Evolutionary conservation across 2,888 invertebrate genomes (phyloP).

Genomic region (Agonopterix alstromeriana): DNA sequence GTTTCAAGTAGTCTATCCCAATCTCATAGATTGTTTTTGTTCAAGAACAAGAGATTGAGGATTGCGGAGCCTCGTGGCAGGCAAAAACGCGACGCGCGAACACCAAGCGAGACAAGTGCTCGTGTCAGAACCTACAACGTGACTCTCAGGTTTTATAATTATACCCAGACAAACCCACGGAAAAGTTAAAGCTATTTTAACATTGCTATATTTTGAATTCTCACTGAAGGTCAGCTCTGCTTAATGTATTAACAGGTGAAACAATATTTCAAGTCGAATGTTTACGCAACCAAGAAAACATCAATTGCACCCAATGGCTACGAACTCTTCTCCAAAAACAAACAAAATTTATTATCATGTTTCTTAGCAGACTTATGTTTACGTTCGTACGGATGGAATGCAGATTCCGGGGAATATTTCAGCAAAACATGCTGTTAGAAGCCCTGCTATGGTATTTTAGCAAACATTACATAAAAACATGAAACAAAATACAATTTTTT

Average conservation of each 20-base stretch:
- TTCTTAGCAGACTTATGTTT: conserved; percentile 7
- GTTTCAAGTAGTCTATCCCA: too few species aligned
- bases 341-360: conserved; percentile 10
- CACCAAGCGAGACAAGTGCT: too few species aligned
- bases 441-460: too few species aligned
- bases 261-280: conserved; percentile 10
- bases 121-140: too few species aligned
- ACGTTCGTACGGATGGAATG: conserved; percentile 11
- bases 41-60: too few species aligned
- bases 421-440: conserved; percentile 8
- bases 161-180: too few species aligned
- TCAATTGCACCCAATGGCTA: conserved; percentile 3
- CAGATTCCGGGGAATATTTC: conserved; percentile 22
- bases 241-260: conserved; percentile 13
- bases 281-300: conserved; percentile 10
- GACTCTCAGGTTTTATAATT: too few species aligned
- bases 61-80: too few species aligned
- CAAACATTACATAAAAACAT: background rate
- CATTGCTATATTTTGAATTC: background rate
- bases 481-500: background rate
- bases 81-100: too few species aligned
- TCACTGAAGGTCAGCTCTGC: conserved; percentile 6
- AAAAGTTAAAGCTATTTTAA: too few species aligned
- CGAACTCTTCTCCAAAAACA: conserved; percentile 6
- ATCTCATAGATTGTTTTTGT: too few species aligned